Conservation (phyloP, 35 echinoderm and acorn worm species). For the Apostichopus japonicus region DNA sequence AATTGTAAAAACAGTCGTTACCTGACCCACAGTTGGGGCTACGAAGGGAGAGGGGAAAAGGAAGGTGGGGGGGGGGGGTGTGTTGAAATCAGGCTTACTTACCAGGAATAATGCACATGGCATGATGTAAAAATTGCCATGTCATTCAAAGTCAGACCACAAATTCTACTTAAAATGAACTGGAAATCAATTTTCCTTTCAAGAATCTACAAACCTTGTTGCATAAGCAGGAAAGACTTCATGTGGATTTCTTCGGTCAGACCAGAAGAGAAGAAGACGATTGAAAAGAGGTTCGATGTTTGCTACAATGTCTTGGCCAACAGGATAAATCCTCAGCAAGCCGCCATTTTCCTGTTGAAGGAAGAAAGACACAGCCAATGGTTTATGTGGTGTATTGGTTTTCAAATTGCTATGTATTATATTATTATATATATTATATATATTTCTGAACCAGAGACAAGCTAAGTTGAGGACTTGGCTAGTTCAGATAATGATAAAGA, state of each 20-base stretch:
- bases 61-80: no score
- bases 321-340: slow-evolving; percentile 79
- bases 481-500: no score
- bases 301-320: slow-evolving; percentile 62
- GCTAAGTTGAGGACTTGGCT: no score
- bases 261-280: slow-evolving; percentile 87
- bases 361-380: not conserved
- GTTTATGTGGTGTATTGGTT: not conserved
- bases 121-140: no score
- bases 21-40: not conserved
- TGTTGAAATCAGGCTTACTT: no score
- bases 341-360: slow-evolving; percentile 80
- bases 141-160: no score
- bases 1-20: no score
- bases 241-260: slow-evolving; percentile 94
- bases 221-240: slow-evolving; percentile 93
- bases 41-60: no score
- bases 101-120: no score
- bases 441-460: no score
- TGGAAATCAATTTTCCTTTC: not conserved
- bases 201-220: slow-evolving; percentile 69
- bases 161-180: no score
- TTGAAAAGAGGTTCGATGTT: slow-evolving; percentile 90
- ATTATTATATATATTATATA: not conserved
- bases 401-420: not conserved